Evolutionary conservation across 2,113 vertebrate genomes (phyloP).

Genomic region (Todiramphus saurophagus): DNA sequence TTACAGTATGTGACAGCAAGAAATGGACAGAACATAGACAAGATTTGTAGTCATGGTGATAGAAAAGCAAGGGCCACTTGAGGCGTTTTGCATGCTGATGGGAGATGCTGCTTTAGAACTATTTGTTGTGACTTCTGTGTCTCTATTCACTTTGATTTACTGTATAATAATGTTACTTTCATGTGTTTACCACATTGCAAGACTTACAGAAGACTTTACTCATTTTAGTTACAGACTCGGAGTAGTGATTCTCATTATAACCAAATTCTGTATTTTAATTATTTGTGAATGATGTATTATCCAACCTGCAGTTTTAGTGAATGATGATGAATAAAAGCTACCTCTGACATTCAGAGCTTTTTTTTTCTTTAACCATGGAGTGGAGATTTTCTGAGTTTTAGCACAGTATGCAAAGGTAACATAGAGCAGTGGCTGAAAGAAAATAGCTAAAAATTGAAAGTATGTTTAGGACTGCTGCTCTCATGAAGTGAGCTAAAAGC

Average conservation of each 20-base stretch:
- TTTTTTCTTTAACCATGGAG: not conserved
- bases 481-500: constrained; percentile 46
- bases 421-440: not conserved
- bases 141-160: not conserved
- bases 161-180: not conserved
- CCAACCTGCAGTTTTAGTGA: not conserved
- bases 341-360: not conserved
- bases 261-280: not conserved
- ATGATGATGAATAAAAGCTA: not conserved
- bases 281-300: not conserved
- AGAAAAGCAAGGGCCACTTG: not conserved
- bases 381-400: not conserved
- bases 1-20: not conserved
- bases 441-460: constrained; percentile 17
- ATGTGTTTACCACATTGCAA: not conserved
- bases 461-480: not conserved
- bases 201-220: not conserved
- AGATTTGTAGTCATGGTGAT: not conserved
- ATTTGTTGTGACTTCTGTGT: not conserved
- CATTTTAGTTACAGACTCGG: not conserved
- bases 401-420: not conserved
- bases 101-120: not conserved
- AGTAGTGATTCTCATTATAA: not conserved
- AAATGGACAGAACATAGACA: not conserved
- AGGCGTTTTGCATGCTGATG: not conserved